These are phyloP conservation scores for Ethmia dodecea DNA, from an alignment of 2,888 invertebrate species.

Conservation along the genomic window DNA sequence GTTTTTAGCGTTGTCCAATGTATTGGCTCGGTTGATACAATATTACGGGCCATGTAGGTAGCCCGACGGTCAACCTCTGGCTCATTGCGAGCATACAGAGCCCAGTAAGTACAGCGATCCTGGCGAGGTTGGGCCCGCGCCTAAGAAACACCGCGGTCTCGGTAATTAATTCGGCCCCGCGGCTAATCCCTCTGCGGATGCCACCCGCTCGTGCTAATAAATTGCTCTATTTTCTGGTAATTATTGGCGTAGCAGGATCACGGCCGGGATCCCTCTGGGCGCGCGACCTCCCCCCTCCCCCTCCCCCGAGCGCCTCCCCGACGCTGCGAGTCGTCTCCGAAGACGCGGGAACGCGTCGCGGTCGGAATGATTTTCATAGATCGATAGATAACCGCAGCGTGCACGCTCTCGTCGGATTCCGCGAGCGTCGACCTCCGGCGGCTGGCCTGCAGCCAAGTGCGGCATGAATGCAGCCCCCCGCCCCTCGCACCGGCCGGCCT, in stretches of 20 bases:
- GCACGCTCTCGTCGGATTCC: neutral
- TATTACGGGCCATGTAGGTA: no score
- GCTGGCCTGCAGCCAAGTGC: constrained; percentile 7
- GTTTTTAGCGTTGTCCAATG: no score
- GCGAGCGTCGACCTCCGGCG: neutral
- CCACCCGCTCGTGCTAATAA: neutral
- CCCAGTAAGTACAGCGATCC: no score
- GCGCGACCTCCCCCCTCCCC: neutral
- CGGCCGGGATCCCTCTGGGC: neutral
- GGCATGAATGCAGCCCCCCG: neutral
- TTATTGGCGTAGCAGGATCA: neutral
- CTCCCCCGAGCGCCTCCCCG: neutral
- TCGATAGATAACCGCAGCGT: neutral
- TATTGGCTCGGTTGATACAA: no score
- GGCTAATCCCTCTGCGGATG: neutral
- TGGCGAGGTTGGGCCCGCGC: no score
- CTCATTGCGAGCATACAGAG: no score
- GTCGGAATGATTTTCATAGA: neutral
- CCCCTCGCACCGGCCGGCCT: constrained; percentile 7
- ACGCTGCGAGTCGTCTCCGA: neutral
- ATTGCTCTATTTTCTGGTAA: neutral
- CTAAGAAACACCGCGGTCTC: no score
- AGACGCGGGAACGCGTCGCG: neutral
- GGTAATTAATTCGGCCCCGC: neutral
- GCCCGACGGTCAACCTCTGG: no score